Evolutionary conservation across 1,140 invertebrate genomes (phyloP), one percentile per base, ranked within the genome.

Genomic region (Plutomurus gul): DNA sequence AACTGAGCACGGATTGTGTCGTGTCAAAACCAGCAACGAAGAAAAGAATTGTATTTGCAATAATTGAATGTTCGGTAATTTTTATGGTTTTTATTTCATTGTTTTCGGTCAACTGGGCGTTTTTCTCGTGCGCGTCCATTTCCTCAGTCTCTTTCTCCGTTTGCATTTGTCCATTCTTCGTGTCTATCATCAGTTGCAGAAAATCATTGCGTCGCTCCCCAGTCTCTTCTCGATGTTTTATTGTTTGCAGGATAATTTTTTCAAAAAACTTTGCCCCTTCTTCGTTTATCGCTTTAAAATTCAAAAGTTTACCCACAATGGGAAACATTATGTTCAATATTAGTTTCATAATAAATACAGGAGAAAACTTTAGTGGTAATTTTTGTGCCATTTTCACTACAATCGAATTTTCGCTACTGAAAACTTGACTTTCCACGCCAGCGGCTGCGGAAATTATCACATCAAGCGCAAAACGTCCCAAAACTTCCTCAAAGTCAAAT

Each of bases 371-470:
- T 8, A 56, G n/a, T 2, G 40, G 49, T 2, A 65, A 18, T 47
- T 20, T 36, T 16, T 75, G 16, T 0, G 16, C 78, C 72, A 75
- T 75, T 70, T 33, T 39, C 4, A 10, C 1, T 47, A 79, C 70
- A n/a, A 40, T 13, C 1, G 72, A 75, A 71, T 75, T 46, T 10
- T n/a, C 40, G 4, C 81, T 74, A 13, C 84, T 80, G 40, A 85
- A 84, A n/a, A 82, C 79, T 2, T 84, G 77, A 46, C 81, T 85
- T 20, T 88, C 80, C 4, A 89, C 85, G 7, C 88, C 89, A 84
- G 89, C 89, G 18, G 86, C 86, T 49, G 87, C 87, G 33, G 84
- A 85, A n/a, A 87, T 86, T 20, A 89, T 89, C 4, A 87, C 84
- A 82, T 89, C 88, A 86, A 89, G 87, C 6, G 87, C 51, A 60